Evolutionary conservation across 2,113 vertebrate species (phyloP).

Genomic region (Dolichallabes microphthalmus): DNA sequence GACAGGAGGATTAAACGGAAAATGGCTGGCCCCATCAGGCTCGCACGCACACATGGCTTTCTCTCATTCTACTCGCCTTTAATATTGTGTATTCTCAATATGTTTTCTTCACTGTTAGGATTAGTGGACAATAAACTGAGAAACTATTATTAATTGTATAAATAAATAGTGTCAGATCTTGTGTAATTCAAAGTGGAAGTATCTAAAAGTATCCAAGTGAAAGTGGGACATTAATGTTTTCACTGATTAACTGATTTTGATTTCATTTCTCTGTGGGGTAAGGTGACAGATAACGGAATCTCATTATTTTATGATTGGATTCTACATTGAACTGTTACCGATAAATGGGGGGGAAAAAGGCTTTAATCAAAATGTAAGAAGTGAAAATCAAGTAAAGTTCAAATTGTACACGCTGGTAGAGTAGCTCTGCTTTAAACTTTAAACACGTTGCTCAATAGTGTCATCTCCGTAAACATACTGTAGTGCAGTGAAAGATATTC

Average conservation of each 20-base stretch:
- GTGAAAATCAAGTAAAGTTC: background rate
- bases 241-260: too few relatives aligned
- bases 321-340: too few relatives aligned
- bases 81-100: background rate
- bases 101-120: background rate
- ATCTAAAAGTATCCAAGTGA: too few relatives aligned
- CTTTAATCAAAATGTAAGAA: background rate
- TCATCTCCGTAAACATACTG: too few relatives aligned
- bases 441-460: too few relatives aligned
- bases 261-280: too few relatives aligned
- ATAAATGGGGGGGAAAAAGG: background rate
- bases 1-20: conserved; percentile 27
- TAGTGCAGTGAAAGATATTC: too few relatives aligned
- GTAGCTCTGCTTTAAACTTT: too few relatives aligned
- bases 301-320: too few relatives aligned
- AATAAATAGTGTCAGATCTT: background rate
- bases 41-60: background rate
- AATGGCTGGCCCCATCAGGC: background rate
- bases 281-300: too few relatives aligned
- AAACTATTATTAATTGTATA: background rate
- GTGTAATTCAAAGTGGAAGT: background rate
- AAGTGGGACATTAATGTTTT: too few relatives aligned
- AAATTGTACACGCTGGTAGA: background rate
- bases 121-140: background rate
- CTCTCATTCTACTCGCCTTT: background rate